These are phyloP conservation scores for Poecilobothrus nobilitatus DNA, from an alignment of 2,888 invertebrate species.

Conservation along the genomic window DNA sequence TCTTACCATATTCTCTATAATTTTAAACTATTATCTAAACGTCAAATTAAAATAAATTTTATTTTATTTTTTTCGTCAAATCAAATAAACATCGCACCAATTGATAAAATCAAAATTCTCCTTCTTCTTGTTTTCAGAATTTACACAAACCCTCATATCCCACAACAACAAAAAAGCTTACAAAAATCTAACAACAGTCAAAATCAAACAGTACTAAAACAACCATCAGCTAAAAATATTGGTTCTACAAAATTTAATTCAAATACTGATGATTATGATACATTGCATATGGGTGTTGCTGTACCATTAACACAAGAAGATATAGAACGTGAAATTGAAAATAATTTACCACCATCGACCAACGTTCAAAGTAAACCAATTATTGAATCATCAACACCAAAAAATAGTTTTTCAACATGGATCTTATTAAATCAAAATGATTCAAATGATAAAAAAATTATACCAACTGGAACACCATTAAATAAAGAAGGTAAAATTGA, in stretches of 20 bases:
- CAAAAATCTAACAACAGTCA: background rate
- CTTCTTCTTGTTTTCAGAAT: constrained; percentile 3
- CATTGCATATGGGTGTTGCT: constrained; percentile 57
- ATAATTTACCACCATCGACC: constrained; percentile 21
- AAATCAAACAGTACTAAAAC: background rate
- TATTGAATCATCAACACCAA: constrained; percentile 50
- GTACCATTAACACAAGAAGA: constrained; percentile 58
- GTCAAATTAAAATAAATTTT: too few relatives aligned
- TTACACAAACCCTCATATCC: background rate
- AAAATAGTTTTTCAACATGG: constrained; percentile 68
- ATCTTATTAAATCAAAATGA: constrained; percentile 53
- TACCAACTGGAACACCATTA: constrained; percentile 24
- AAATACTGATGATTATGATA: constrained; percentile 23
- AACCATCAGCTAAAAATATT: background rate
- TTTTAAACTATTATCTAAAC: too few relatives aligned
- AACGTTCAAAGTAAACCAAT: constrained; percentile 21
- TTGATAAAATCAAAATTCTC: too few relatives aligned
- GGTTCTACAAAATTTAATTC: background rate
- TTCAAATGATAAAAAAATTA: constrained; percentile 41
- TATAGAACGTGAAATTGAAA: constrained; percentile 46
- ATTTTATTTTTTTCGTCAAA: too few relatives aligned
- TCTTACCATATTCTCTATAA: too few relatives aligned
- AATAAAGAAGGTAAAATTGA: constrained; percentile 23
- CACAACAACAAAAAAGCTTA: background rate
- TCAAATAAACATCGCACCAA: too few relatives aligned